Conservation (phyloP, 2,113 vertebrate genomes). For the Burhinus bistriatus region DNA sequence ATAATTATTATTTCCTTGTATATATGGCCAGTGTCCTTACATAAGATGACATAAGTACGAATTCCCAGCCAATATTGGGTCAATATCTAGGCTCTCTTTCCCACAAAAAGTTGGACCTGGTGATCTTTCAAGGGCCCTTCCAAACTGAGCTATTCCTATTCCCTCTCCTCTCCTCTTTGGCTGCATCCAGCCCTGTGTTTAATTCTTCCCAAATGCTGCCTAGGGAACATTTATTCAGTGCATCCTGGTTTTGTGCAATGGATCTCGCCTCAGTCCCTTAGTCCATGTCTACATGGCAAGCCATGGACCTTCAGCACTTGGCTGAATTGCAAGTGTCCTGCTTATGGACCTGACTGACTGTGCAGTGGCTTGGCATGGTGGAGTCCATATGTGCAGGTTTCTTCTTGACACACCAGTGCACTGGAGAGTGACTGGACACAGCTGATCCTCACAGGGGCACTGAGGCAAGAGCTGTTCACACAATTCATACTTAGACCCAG, state of each 20-base stretch:
- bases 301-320: neutral
- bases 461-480: neutral
- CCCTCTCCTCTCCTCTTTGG: neutral
- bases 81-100: neutral
- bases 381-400: rapidly evolving
- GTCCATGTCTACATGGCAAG: neutral
- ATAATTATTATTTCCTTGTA: neutral
- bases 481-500: neutral
- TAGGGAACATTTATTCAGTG: neutral
- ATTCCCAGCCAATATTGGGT: neutral
- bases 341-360: neutral
- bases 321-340: neutral
- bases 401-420: neutral
- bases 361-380: rapidly evolving
- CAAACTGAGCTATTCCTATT: neutral
- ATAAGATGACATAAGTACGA: neutral
- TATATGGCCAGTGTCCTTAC: neutral
- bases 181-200: neutral
- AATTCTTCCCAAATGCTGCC: neutral
- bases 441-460: neutral
- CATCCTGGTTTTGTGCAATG: neutral
- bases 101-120: neutral
- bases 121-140: rapidly evolving
- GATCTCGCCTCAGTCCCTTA: neutral
- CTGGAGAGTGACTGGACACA: neutral